These are phyloP conservation scores for Acholoe squamosa DNA, from an alignment of 2,888 invertebrate species.

Conservation along the genomic window DNA sequence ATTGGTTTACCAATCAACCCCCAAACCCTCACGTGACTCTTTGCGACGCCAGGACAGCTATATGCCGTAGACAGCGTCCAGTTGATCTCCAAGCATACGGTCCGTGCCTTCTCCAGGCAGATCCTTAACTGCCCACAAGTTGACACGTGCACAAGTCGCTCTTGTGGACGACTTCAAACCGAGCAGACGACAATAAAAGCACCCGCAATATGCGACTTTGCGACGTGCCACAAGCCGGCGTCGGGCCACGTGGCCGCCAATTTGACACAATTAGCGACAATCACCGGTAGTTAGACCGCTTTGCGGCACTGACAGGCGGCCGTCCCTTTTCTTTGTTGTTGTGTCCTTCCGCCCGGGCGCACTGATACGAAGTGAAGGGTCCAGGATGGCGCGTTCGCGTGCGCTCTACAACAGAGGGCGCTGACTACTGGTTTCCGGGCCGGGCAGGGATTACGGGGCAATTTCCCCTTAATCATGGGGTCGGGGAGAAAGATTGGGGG, in stretches of 20 bases:
- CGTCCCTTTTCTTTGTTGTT: conserved; percentile 7
- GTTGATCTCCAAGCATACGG: too few relatives aligned
- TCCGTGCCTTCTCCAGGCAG: not conserved
- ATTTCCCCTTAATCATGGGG: conserved; percentile 41
- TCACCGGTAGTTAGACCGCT: conserved; percentile 29
- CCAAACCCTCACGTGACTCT: not conserved
- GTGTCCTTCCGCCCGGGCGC: conserved; percentile 41
- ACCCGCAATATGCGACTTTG: not conserved
- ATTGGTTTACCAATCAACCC: not conserved
- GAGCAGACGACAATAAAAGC: not conserved
- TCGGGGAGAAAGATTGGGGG: not conserved
- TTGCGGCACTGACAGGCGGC: conserved; percentile 39
- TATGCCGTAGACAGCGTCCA: not conserved
- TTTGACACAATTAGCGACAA: conserved; percentile 54
- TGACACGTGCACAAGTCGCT: not conserved
- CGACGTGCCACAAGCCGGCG: conserved; percentile 19
- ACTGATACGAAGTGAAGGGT: conserved; percentile 42
- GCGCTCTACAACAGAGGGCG: conserved; percentile 35
- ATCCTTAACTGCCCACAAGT: not conserved
- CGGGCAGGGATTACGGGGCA: conserved; percentile 42
- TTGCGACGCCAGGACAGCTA: not conserved
- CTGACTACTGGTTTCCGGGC: conserved; percentile 40
- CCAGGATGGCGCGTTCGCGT: conserved; percentile 45
- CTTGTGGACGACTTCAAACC: conserved; percentile 11
- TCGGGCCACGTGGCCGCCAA: conserved; percentile 42